Percentiles rank a stretch among this genome's conserved stretches.
Evolutionary conservation across 2,888 invertebrate species (phyloP).

Genomic region (Archips crataeganus): DNA sequence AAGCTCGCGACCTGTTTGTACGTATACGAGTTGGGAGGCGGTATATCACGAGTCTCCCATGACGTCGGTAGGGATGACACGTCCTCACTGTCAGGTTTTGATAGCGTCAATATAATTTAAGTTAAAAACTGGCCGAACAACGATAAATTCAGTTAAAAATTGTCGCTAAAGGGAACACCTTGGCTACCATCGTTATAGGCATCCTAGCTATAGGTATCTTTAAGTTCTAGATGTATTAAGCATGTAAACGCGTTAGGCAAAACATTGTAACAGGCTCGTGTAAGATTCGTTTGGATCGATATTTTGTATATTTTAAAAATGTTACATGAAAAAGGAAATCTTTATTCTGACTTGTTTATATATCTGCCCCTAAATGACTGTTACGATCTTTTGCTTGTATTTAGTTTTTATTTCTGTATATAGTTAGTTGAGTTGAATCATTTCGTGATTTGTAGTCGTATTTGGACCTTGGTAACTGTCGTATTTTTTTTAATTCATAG

Average conservation of each 20-base stretch:
- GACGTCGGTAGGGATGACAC: neutral
- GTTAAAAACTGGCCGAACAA: neutral
- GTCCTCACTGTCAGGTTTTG: neutral
- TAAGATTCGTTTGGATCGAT: slow-evolving; percentile 37
- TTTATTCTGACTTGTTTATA: slow-evolving; percentile 43
- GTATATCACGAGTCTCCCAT: neutral
- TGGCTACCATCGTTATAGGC: slow-evolving; percentile 38
- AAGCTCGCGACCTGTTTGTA: slow-evolving; percentile 2
- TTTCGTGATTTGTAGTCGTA: slow-evolving; percentile 55
- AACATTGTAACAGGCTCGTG: slow-evolving; percentile 51
- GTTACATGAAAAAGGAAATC: slow-evolving; percentile 32
- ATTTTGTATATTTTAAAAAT: slow-evolving; percentile 47
- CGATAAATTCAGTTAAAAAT: neutral
- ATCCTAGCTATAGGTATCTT: slow-evolving; percentile 39
- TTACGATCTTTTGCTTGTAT: slow-evolving; percentile 56
- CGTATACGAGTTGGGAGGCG: neutral
- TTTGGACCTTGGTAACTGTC: slow-evolving; percentile 53
- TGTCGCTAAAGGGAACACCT: slow-evolving; percentile 1
- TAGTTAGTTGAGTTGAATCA: slow-evolving; percentile 46
- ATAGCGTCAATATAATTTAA: neutral
- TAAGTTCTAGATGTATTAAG: slow-evolving; percentile 39
- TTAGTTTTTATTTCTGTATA: slow-evolving; percentile 52
- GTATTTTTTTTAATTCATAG: slow-evolving; percentile 55
- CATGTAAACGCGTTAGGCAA: slow-evolving; percentile 45
- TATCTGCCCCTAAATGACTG: slow-evolving; percentile 46